Evolutionary conservation across 2,888 invertebrate genomes (phyloP).

Genomic region (Lycocerus yunnanus): DNA sequence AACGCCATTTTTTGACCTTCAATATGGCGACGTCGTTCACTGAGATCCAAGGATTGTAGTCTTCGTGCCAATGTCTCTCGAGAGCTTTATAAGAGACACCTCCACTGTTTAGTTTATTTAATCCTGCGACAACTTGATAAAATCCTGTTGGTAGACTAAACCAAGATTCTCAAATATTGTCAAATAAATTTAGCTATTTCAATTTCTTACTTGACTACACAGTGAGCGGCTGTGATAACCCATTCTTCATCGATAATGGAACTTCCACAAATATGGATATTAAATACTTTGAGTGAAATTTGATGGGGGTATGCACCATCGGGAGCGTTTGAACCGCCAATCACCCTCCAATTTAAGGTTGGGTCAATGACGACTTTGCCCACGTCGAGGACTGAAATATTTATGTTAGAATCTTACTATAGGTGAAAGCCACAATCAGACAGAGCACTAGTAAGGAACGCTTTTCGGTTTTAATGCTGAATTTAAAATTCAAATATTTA

Average conservation of each 20-base stretch:
- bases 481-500: too few relatives aligned
- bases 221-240: slow-evolving; percentile 44
- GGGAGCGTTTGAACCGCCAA: slow-evolving; percentile 33
- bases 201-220: slow-evolving; percentile 26
- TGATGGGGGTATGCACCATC: slow-evolving; percentile 39
- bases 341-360: too few relatives aligned
- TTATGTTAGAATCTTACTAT: too few relatives aligned
- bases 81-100: slow-evolving; percentile 31
- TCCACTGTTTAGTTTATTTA: neutral
- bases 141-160: neutral
- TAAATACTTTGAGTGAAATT: slow-evolving; percentile 45
- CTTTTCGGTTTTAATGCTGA: too few relatives aligned
- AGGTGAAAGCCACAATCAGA: too few relatives aligned
- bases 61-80: slow-evolving; percentile 35
- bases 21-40: neutral
- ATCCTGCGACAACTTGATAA: neutral
- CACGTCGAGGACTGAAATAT: too few relatives aligned
- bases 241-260: slow-evolving; percentile 33
- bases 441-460: too few relatives aligned
- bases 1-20: slow-evolving; percentile 19
- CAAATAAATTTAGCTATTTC: neutral
- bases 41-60: slow-evolving; percentile 9
- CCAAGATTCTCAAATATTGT: neutral
- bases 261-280: slow-evolving; percentile 39
- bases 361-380: too few relatives aligned